Evolutionary conservation across 2,888 invertebrate genomes (phyloP).

Genomic region (Zeuzera pyrina): DNA sequence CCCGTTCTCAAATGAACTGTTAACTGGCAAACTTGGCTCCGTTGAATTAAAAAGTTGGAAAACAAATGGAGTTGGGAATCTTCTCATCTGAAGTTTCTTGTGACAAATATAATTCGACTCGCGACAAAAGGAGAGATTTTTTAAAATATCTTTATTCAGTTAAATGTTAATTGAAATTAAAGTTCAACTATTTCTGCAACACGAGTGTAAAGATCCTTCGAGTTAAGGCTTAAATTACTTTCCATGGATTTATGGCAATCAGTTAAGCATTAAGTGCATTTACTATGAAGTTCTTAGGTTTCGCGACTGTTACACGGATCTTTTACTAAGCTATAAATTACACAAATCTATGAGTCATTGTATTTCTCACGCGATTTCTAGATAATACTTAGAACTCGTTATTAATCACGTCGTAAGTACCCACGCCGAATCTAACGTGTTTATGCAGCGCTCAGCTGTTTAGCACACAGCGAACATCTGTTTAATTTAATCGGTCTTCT

Average conservation of each 20-base stretch:
- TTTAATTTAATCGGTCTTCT: not conserved
- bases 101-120: constrained; percentile 5
- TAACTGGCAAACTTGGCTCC: too few relatives aligned
- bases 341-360: constrained; percentile 41
- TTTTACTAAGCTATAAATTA: constrained; percentile 1
- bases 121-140: not conserved
- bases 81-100: not conserved
- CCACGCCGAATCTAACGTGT: constrained; percentile 2
- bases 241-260: too few relatives aligned
- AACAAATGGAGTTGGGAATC: not conserved
- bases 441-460: constrained; percentile 2
- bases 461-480: not conserved
- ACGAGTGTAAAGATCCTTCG: too few relatives aligned
- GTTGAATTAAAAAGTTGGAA: too few relatives aligned
- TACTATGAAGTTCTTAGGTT: too few relatives aligned
- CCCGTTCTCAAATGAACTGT: not conserved
- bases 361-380: constrained; percentile 14
- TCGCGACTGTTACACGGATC: too few relatives aligned
- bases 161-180: constrained; percentile 1
- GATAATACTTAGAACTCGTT: constrained; percentile 39
- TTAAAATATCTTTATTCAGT: not conserved
- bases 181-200: too few relatives aligned
- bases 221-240: too few relatives aligned
- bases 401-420: constrained; percentile 33
- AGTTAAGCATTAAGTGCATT: too few relatives aligned